phyloP scores from a whole-genome alignment of 2,888 invertebrate species.

The Lasioglossum oenotherae region DNA sequence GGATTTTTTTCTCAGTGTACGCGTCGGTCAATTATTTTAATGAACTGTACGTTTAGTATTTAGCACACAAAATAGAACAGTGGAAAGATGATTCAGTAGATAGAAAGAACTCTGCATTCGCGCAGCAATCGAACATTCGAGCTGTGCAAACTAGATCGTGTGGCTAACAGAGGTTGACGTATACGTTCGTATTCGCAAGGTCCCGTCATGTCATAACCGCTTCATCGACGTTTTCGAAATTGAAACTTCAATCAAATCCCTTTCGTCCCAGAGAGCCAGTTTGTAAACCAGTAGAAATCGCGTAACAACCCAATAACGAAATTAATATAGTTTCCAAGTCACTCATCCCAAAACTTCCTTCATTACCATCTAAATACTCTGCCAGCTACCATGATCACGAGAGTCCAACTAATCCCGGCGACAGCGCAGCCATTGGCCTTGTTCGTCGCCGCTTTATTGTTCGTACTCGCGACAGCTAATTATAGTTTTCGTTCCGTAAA shows the following conservation, averaged over 20 bases:
- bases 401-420: constrained; percentile 7
- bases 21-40: too few relatives aligned
- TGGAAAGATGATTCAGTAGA: not conserved
- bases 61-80: not conserved
- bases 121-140: not conserved
- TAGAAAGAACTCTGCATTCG: not conserved
- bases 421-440: constrained; percentile 6
- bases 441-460: constrained; percentile 10
- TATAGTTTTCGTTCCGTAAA: not conserved
- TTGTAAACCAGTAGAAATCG: constrained; percentile 19
- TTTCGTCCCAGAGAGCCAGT: not conserved
- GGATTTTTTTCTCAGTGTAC: too few relatives aligned
- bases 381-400: not conserved
- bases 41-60: too few relatives aligned
- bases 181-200: not conserved
- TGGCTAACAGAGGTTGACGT: not conserved
- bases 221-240: constrained; percentile 10
- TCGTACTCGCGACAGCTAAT: constrained; percentile 30
- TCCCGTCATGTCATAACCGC: constrained; percentile 1
- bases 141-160: not conserved
- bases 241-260: constrained; percentile 14
- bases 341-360: not conserved
- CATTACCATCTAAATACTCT: constrained; percentile 33
- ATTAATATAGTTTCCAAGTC: constrained; percentile 24
- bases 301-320: constrained; percentile 25